Evolutionary conservation across 2,797 vertebrate species (phyloP).

Genomic region (Todus mexicanus): DNA sequence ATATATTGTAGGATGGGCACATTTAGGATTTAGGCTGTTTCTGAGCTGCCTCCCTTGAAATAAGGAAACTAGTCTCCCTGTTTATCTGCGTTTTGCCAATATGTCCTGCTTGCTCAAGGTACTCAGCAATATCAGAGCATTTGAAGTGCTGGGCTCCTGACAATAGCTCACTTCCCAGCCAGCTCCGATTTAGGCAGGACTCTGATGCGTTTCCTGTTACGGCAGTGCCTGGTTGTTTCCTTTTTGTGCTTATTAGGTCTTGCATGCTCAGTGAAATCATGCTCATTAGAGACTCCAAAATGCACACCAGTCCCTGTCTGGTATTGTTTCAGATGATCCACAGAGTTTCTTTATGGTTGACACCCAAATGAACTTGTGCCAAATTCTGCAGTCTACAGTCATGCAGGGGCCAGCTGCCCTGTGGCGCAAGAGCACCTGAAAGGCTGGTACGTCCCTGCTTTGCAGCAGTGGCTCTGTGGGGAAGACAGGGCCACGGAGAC

Average conservation of each 20-base stretch:
- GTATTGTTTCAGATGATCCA: background rate
- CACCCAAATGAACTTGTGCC: background rate
- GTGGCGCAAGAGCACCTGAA: rapidly evolving
- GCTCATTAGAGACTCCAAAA: background rate
- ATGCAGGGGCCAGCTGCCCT: background rate
- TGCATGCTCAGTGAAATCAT: slow-evolving; percentile 11
- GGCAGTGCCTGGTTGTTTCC: slow-evolving; percentile 31
- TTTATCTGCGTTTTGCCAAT: background rate
- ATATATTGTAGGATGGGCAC: background rate
- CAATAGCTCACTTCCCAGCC: slow-evolving; percentile 57
- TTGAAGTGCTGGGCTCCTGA: background rate
- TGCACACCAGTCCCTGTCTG: background rate
- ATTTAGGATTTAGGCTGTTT: background rate
- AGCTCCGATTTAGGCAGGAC: slow-evolving; percentile 7
- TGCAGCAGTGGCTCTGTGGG: background rate
- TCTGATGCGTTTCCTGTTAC: slow-evolving; percentile 46
- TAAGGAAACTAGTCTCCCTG: background rate
- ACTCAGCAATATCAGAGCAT: background rate
- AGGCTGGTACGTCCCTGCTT: background rate
- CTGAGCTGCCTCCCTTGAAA: background rate
- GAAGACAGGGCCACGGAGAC: background rate
- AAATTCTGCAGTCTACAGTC: background rate
- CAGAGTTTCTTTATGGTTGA: background rate
- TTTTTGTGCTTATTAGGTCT: slow-evolving; percentile 33
- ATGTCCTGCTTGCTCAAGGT: background rate